Evolutionary conservation across 92 coral and sea anemone genomes (phyloP).

Genomic region (Porites lobata): DNA sequence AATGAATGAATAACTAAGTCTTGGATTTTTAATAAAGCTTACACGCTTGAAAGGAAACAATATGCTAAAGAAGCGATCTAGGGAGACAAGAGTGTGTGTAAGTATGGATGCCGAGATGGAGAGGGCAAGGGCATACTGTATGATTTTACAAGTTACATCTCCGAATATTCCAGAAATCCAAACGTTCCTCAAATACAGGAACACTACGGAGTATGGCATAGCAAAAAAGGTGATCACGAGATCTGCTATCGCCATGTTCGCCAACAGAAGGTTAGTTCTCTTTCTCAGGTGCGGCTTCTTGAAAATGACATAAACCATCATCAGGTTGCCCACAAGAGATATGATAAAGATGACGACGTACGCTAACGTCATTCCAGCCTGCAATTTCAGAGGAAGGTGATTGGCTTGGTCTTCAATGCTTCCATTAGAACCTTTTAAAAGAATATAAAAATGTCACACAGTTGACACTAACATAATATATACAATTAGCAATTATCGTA

Average conservation of each 20-base stretch:
- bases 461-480: background rate
- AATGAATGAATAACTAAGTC: conserved; percentile 57
- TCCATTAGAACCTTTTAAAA: conserved; percentile 32
- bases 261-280: conserved; percentile 51
- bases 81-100: conserved; percentile 69
- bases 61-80: conserved; percentile 78
- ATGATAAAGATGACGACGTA: conserved; percentile 57
- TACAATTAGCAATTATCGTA: background rate
- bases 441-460: background rate
- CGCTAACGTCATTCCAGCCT: conserved; percentile 53
- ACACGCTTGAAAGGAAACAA: conserved; percentile 59
- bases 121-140: conserved; percentile 70
- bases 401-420: background rate
- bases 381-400: conserved; percentile 21
- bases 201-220: conserved; percentile 73
- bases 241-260: conserved; percentile 89
- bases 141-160: conserved; percentile 71
- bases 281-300: conserved; percentile 45
- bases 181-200: conserved; percentile 47
- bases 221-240: conserved; percentile 79
- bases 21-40: conserved; percentile 42
- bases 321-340: conserved; percentile 53
- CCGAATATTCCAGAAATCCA: conserved; percentile 83
- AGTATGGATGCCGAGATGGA: conserved; percentile 85
- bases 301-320: conserved; percentile 45